Percentiles rank a stretch among this genome's conserved stretches.
These are phyloP conservation scores for Melanotaenia nigrans DNA, from an alignment of 2,797 vertebrate genomes.

Conservation along the genomic window DNA sequence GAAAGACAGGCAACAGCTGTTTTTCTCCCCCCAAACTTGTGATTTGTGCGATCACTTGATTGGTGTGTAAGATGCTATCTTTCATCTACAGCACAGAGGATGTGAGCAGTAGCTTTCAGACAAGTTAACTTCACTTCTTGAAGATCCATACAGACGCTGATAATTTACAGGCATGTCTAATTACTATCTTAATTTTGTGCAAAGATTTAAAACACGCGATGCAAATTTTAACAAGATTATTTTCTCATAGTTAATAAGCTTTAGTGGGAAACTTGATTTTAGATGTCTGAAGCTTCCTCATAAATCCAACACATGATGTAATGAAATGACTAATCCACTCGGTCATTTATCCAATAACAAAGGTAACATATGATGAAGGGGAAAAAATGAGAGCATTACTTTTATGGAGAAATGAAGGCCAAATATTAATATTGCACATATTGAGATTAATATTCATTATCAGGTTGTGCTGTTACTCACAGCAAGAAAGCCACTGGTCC, in stretches of 20 bases:
- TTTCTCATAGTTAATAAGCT: background rate
- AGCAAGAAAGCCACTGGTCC: conserved; percentile 47
- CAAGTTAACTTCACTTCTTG: conserved; percentile 2
- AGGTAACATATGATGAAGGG: background rate
- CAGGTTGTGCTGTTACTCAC: conserved; percentile 38
- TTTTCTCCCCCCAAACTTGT: conserved; percentile 11
- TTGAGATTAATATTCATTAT: background rate
- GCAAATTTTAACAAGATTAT: background rate
- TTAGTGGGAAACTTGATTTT: background rate
- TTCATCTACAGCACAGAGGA: conserved; percentile 31
- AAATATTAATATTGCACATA: background rate
- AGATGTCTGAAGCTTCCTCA: background rate
- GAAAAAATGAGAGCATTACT: background rate
- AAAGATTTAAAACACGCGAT: background rate
- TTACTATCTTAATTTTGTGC: background rate
- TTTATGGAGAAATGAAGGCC: background rate
- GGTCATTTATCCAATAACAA: background rate
- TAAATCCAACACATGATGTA: background rate
- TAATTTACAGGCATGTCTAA: conserved; percentile 4
- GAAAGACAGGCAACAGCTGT: conserved; percentile 35
- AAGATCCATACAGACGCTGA: conserved; percentile 12
- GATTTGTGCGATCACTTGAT: conserved; percentile 39
- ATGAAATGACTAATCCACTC: background rate
- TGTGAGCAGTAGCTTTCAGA: conserved; percentile 15
- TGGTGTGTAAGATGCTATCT: conserved; percentile 17